These are phyloP conservation scores for Spea multiplicata DNA, from an alignment of 2,113 vertebrate genomes.

Conservation along the genomic window DNA sequence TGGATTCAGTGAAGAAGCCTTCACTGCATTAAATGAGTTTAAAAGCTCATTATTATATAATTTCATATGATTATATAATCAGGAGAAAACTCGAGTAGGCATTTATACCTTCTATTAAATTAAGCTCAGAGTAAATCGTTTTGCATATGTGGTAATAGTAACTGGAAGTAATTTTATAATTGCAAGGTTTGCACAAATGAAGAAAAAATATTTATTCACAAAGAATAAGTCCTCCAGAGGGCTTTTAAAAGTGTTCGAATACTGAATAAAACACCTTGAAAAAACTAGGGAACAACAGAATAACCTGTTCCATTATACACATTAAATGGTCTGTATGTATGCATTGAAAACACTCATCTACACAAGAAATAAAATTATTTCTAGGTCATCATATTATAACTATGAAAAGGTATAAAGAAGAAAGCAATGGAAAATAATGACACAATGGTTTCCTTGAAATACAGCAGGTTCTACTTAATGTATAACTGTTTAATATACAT, in stretches of 20 bases:
- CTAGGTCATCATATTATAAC: slow-evolving; percentile 39
- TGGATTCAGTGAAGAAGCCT: too few species aligned
- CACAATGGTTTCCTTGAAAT: slow-evolving; percentile 6
- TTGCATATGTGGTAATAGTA: not conserved
- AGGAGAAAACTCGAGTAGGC: too few species aligned
- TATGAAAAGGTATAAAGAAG: slow-evolving; percentile 21
- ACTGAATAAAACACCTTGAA: not conserved
- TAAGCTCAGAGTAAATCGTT: not conserved
- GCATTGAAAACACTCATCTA: not conserved
- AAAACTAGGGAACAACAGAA: slow-evolving; percentile 1
- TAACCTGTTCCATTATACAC: slow-evolving; percentile 11
- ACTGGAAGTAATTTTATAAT: not conserved
- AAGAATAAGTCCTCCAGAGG: slow-evolving; percentile 5
- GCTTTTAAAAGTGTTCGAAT: slow-evolving; percentile 24
- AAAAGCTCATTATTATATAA: too few species aligned
- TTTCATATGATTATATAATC: too few species aligned
- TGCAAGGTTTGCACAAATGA: slow-evolving; percentile 20
- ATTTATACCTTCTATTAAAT: slow-evolving; percentile 4
- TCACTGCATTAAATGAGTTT: too few species aligned
- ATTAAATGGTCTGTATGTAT: too few species aligned
- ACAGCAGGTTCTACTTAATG: slow-evolving; percentile 1
- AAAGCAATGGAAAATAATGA: slow-evolving; percentile 20
- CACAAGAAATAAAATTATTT: slow-evolving; percentile 24
- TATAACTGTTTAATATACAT: not conserved
- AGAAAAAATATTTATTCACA: not conserved